Conservation (phyloP, 2,113 vertebrate genomes). For the Oceanites oceanicus region DNA sequence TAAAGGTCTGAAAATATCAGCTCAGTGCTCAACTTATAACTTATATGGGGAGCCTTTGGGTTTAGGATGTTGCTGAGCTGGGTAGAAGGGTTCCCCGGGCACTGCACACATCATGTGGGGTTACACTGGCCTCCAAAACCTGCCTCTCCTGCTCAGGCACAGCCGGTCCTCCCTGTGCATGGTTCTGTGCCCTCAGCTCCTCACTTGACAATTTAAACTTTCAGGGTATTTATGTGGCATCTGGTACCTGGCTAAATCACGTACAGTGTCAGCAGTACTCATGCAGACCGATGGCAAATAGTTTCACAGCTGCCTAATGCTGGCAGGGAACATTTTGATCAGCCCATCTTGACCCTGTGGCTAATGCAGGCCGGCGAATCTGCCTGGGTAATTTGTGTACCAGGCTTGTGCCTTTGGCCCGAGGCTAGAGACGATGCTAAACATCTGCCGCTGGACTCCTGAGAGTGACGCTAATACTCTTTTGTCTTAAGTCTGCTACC, state of each 20-base stretch:
- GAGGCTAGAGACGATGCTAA: background rate
- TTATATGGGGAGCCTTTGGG: background rate
- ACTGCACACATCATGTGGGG: accelerated
- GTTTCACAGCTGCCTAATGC: background rate
- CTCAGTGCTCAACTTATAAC: background rate
- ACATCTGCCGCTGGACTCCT: background rate
- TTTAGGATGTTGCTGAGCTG: background rate
- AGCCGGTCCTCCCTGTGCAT: background rate
- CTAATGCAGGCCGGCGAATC: background rate
- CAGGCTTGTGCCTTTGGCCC: background rate
- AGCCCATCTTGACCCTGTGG: background rate
- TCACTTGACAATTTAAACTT: background rate
- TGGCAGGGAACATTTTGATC: background rate
- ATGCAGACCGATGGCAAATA: background rate
- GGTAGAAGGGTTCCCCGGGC: background rate
- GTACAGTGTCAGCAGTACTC: accelerated
- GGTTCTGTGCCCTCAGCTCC: background rate
- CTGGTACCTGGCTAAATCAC: background rate
- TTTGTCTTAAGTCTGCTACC: background rate
- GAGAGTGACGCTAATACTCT: background rate
- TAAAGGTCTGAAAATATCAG: background rate
- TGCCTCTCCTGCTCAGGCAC: background rate
- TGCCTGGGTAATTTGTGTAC: background rate
- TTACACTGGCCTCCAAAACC: background rate
- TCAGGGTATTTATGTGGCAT: background rate